These are phyloP conservation scores for Drosophila sturtevanti DNA, from an alignment of 1,140 invertebrate genomes.

Conservation along the genomic window DNA sequence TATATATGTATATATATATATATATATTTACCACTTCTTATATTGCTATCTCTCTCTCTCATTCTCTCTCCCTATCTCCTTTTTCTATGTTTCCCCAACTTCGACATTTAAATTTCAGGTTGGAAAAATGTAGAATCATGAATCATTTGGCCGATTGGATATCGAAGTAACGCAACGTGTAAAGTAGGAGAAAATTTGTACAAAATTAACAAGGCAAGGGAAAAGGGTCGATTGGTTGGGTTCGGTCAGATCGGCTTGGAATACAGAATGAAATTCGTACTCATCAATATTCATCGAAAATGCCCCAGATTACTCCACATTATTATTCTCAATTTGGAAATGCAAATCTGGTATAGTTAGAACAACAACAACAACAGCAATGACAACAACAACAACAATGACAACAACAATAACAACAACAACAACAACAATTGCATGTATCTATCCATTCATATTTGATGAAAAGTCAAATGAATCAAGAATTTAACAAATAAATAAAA, in stretches of 20 bases:
- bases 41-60: constrained; percentile 26
- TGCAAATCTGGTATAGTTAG: constrained; percentile 2
- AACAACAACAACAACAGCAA: neutral
- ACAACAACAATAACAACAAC: neutral
- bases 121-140: neutral
- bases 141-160: constrained; percentile 25
- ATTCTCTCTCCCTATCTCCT: too few species aligned
- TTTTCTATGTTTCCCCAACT: too few species aligned
- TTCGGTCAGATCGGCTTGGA: neutral
- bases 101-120: neutral
- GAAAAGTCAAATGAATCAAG: neutral
- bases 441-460: neutral
- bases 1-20: neutral
- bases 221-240: neutral
- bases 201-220: constrained; percentile 29
- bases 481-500: too few species aligned
- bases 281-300: constrained; percentile 1
- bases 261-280: neutral
- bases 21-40: neutral
- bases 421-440: neutral
- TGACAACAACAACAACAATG: neutral
- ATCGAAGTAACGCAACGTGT: neutral
- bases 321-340: neutral
- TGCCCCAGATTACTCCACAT: neutral
- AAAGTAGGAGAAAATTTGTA: constrained; percentile 34